A percentile compares a stretch with the other conserved stretches of the same genome.
phyloP scores from a whole-genome alignment of 2,113 vertebrate genomes.

The Atlantisia rogersi region DNA sequence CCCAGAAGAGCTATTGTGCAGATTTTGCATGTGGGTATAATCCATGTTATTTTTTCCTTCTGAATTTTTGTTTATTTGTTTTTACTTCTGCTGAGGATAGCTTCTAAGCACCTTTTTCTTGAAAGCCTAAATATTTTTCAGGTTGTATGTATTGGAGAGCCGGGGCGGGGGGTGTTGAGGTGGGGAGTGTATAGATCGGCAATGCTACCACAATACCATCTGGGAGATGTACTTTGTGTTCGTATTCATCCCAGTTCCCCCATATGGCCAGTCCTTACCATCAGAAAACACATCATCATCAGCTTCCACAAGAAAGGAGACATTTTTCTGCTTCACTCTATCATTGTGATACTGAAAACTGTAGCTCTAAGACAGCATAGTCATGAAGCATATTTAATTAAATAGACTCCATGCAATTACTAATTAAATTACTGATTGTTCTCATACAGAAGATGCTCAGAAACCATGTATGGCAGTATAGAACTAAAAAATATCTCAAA shows the following conservation, averaged over 20 bases:
- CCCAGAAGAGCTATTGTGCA: neutral
- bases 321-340: neutral
- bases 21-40: neutral
- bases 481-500: neutral
- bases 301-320: neutral
- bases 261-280: neutral
- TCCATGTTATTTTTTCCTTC: neutral
- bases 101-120: neutral
- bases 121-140: neutral
- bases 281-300: neutral
- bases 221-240: neutral
- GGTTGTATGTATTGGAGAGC: too few relatives aligned
- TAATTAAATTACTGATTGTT: neutral
- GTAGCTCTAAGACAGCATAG: accelerated
- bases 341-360: neutral
- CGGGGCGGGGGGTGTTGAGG: too few relatives aligned
- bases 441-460: neutral
- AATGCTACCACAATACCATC: neutral
- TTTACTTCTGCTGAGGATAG: neutral
- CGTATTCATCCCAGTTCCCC: accelerated
- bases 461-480: neutral
- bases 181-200: neutral
- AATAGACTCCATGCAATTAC: neutral
- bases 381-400: neutral
- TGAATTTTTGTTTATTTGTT: neutral